A percentile compares a stretch with the other conserved stretches of the same genome.
phyloP scores from a whole-genome alignment of 2,113 vertebrate genomes.

The Aythya baeri region DNA sequence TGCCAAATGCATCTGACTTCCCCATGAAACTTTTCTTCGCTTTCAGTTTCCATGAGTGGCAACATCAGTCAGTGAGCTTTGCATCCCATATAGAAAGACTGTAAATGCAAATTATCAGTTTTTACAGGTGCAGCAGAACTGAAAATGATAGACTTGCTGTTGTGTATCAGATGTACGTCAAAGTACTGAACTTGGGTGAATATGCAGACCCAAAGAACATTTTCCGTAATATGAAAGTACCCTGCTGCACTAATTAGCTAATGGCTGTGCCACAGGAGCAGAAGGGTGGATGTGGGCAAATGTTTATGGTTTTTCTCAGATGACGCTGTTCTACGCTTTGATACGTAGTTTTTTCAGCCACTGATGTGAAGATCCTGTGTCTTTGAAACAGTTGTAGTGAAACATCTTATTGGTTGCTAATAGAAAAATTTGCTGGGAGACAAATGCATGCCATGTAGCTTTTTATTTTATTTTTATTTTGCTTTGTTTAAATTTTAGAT shows the following conservation, averaged over 20 bases:
- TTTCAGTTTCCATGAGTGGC: neutral
- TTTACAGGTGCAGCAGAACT: neutral
- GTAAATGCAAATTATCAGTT: neutral
- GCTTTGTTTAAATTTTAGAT: conserved; percentile 79
- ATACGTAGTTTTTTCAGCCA: neutral
- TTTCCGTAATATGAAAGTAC: neutral
- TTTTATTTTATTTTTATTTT: conserved; percentile 43
- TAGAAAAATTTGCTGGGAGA: neutral
- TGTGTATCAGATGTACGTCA: neutral
- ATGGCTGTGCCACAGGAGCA: neutral
- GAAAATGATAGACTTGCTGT: neutral
- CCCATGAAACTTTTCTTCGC: neutral
- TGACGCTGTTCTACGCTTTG: neutral
- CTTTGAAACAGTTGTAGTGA: neutral
- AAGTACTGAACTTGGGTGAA: neutral
- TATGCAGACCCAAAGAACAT: neutral
- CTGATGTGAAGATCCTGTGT: neutral
- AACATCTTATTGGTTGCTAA: neutral
- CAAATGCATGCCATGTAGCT: conserved; percentile 3
- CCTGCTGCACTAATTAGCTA: neutral
- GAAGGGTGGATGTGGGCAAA: neutral
- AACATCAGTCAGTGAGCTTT: neutral
- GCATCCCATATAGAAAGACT: neutral
- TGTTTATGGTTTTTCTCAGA: neutral
- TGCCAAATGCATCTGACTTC: neutral